phyloP scores from a whole-genome alignment of 2,888 invertebrate genomes.

The Melolontha melolontha region DNA sequence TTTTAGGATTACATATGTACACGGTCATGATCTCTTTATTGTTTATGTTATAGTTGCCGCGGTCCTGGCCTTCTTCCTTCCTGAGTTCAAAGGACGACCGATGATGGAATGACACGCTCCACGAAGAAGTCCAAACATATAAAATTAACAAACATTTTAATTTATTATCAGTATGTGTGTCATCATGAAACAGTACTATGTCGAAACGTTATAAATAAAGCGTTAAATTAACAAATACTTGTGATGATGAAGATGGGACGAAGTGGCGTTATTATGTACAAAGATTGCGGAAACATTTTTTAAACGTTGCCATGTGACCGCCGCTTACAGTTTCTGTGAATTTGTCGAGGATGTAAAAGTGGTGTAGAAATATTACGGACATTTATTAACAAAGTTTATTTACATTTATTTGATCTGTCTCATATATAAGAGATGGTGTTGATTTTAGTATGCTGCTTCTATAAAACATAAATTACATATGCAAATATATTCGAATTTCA shows the following conservation, averaged over 20 bases:
- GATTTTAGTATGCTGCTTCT: no score
- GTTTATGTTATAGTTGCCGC: constrained; percentile 51
- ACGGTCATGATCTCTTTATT: constrained; percentile 6
- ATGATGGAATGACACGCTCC: constrained; percentile 52
- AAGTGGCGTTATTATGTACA: neutral
- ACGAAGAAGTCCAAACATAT: constrained; percentile 21
- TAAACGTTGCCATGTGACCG: no score
- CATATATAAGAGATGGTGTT: no score
- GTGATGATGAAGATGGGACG: neutral
- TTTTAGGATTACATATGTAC: neutral
- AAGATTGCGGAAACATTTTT: neutral
- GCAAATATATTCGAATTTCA: no score
- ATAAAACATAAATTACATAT: no score
- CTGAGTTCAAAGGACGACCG: constrained; percentile 51
- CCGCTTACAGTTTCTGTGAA: no score
- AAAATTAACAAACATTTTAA: constrained; percentile 25
- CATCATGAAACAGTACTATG: constrained; percentile 11
- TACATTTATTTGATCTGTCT: no score
- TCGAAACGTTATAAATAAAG: constrained; percentile 26
- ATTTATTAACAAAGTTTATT: no score
- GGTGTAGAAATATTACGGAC: no score
- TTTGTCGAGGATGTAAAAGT: no score
- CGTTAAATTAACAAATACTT: constrained; percentile 6
- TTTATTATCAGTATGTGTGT: constrained; percentile 14
- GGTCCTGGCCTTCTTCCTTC: constrained; percentile 51